phyloP scores from a whole-genome alignment of 2,888 invertebrate species.

The Endotricha flammealis region DNA sequence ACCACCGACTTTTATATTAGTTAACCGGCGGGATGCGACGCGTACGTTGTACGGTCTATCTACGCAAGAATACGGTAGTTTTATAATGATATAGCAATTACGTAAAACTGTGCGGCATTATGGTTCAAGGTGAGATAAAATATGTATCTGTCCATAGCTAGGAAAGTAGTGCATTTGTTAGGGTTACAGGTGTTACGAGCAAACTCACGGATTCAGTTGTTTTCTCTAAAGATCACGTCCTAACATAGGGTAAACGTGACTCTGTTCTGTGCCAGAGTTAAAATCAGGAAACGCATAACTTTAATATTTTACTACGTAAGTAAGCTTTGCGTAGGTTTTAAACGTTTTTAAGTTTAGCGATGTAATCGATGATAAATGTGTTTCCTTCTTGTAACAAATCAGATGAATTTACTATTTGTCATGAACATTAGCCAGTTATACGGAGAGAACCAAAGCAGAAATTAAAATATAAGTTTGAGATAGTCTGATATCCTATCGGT shows the following conservation, averaged over 20 bases:
- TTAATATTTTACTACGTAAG: conserved; percentile 3
- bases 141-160: conserved; percentile 30
- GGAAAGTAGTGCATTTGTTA: conserved; percentile 27
- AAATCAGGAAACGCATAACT: conserved; percentile 22
- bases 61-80: conserved; percentile 73
- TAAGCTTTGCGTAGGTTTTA: background rate
- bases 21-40: conserved; percentile 62
- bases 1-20: conserved; percentile 70
- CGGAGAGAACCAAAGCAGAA: background rate
- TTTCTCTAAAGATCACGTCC: conserved; percentile 3
- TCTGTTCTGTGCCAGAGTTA: conserved; percentile 26
- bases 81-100: conserved; percentile 73
- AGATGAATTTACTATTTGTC: too few relatives aligned
- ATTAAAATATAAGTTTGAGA: background rate
- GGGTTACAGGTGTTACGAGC: conserved; percentile 2
- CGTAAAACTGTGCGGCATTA: conserved; percentile 62
- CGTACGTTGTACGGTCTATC: conserved; percentile 36
- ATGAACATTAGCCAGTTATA: too few relatives aligned
- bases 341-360: background rate
- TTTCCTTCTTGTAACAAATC: too few relatives aligned
- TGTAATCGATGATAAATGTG: too few relatives aligned
- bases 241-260: conserved; percentile 27
- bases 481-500: too few relatives aligned
- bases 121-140: conserved; percentile 66
- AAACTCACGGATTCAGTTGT: background rate